phyloP scores from a whole-genome alignment of 2,797 vertebrate genomes.

The Lithobates sylvaticus region DNA sequence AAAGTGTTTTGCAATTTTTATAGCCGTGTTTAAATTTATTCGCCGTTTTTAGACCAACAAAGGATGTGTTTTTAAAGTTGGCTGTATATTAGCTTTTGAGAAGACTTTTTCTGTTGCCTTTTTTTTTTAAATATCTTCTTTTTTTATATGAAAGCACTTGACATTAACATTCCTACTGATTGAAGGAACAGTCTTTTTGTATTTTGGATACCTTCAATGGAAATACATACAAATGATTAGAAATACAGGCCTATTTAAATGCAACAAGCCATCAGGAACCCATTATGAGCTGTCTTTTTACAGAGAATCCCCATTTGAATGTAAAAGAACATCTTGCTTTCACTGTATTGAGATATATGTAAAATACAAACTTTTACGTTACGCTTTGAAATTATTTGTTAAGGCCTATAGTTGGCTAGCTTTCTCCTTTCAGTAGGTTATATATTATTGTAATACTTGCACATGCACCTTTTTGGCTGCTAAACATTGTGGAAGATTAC shows the following conservation, averaged over 20 bases:
- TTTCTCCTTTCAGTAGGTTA: constrained; percentile 12
- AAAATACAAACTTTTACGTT: constrained; percentile 20
- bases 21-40: not conserved
- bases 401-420: constrained; percentile 11
- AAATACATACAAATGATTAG: constrained; percentile 38
- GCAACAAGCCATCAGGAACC: constrained; percentile 15
- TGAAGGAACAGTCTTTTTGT: not conserved
- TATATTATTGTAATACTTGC: constrained; percentile 1
- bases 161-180: constrained; percentile 19
- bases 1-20: not conserved
- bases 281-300: constrained; percentile 51
- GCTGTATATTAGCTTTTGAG: not conserved
- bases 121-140: constrained; percentile 25
- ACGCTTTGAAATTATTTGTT: not conserved
- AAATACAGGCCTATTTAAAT: constrained; percentile 45
- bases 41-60: not conserved
- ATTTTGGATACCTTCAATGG: constrained; percentile 28
- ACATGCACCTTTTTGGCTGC: not conserved
- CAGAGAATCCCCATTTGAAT: constrained; percentile 43
- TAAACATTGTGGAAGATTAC: constrained; percentile 13
- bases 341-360: constrained; percentile 31
- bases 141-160: constrained; percentile 5
- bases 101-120: not conserved
- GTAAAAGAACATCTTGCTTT: constrained; percentile 42
- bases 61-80: not conserved